Evolutionary conservation across 2,888 invertebrate species (phyloP), one percentile per base, ranked within the genome.

Genomic region (Hyposoter dolosus): DNA sequence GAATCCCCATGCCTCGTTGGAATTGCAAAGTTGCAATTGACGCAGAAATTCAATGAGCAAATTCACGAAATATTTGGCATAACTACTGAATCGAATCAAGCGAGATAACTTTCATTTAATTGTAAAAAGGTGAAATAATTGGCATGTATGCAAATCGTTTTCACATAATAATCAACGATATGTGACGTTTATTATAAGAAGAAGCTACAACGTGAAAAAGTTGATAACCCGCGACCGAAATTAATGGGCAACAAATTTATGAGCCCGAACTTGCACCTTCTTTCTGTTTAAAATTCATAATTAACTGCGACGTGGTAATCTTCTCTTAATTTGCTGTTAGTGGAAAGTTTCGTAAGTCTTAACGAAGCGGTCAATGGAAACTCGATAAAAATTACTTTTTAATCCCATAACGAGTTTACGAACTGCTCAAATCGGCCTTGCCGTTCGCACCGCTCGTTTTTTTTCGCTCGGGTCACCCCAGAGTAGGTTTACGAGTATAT

Each of bases 361-460:
- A 50, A 56, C 72, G 19, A 74, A 56, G 40, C 35, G 50, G 15
- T 43, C 32, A 56, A 56, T 74, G 53, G 15, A 56, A 56, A 74
- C 35, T 56, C 56, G 72, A 74, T 40, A 19, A 56, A 74, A 40
- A 23, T 23, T 74, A 35, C 50, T n/a, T 50, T 28, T 72, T 50
- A 50, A 50, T 53, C 32, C 50, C 10, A n/a, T 72, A 72, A 72
- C 35, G 19, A 66, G 65, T 66, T 40, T 66, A 32, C 50, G 12
- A 53, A 45, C 32, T 50, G 19, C 68, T 19, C 19, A 19, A 68
- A 43, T 65, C n/a, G 17, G 35, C n/a, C 65, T 43, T 68, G 10
- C 43, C 66, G 40, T 19, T 40, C 0, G 10, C 40, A 66, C n/a
- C 3, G 2, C 19, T 19, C 1, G 40, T n/a, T 68, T 43, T 7